Conservation (phyloP, 2,113 vertebrate species). For the Chloropsis hardwickii region DNA sequence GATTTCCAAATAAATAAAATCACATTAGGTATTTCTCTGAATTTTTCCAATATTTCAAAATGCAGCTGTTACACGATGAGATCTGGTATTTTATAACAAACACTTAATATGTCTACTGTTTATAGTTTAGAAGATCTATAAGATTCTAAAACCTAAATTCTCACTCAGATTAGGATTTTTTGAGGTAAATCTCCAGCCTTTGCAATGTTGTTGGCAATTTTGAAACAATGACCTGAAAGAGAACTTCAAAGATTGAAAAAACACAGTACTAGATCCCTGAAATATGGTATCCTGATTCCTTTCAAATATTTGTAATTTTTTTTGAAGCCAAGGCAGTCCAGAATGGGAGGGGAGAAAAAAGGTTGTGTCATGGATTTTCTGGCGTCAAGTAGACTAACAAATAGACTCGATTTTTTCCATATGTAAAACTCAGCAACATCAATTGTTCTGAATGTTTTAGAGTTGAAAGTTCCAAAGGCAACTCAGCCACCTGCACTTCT, state of each 20-base stretch:
- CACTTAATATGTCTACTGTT: not conserved
- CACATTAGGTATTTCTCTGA: not conserved
- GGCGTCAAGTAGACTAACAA: not conserved
- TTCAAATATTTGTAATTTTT: not conserved
- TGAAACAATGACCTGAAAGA: not conserved
- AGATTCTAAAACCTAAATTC: not conserved
- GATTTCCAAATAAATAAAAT: not conserved
- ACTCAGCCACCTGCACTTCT: not conserved
- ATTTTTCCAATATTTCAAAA: not conserved
- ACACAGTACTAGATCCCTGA: not conserved
- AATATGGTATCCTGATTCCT: not conserved
- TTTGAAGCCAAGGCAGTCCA: not conserved
- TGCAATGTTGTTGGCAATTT: not conserved
- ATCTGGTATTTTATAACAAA: not conserved
- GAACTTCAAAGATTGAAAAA: not conserved
- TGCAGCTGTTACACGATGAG: not conserved
- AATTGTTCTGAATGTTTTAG: not conserved
- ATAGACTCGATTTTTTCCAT: not conserved
- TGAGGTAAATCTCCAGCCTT: not conserved
- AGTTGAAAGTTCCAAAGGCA: not conserved
- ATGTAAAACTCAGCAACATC: not conserved
- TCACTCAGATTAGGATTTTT: not conserved
- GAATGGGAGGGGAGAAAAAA: not conserved
- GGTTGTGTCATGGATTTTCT: not conserved
- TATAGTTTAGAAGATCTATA: not conserved